Evolutionary conservation across 1,140 invertebrate genomes (phyloP), one percentile per base, ranked within the genome.

Genomic region (Dreissena polymorpha): DNA sequence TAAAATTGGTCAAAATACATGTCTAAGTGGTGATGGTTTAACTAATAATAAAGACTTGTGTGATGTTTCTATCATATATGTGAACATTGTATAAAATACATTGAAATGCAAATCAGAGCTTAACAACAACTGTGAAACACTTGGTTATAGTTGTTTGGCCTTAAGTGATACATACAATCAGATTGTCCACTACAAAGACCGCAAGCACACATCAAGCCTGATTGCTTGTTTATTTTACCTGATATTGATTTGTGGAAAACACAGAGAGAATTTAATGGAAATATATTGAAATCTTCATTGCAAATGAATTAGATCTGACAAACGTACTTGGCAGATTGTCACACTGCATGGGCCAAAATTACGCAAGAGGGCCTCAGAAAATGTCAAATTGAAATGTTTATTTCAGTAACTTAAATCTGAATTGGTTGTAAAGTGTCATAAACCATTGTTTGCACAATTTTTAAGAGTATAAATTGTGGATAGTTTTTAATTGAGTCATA

Each of bases 361-460:
- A 55, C 60, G 29, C 14, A 53, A 21, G 25, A 50, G 12, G 55
- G 50, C 70, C 14, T 60, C 50, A 70, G 23, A 80, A 71, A 21
- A 71, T 80, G 77, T 71, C 77, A 80, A n/a, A 60, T 51, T 70
- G 69, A 18, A 25, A 51, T 80, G 77, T 80, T 80, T 69, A 53
- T 80, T 18, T 80, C 77, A 71, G 55, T 14, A 60, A 23, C 27
- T 78, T 3, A 23, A 68, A 23, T 70, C 27, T 63, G 39, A 50
- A 70, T 10, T 25, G 77, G 55, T 57, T 63, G 60, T 57, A n/a
- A 80, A 63, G 65, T 80, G 77, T 63, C 65, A 80, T 80, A 80
- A 80, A 80, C 77, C 16, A 16, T 23, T 63, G 55, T 55, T n/a
- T 68, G 67, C 14, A 16, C 3, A 25, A 18, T 21, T 2, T 6